phyloP scores from a whole-genome alignment of 2,888 invertebrate species.

The Polyploca ridens region DNA sequence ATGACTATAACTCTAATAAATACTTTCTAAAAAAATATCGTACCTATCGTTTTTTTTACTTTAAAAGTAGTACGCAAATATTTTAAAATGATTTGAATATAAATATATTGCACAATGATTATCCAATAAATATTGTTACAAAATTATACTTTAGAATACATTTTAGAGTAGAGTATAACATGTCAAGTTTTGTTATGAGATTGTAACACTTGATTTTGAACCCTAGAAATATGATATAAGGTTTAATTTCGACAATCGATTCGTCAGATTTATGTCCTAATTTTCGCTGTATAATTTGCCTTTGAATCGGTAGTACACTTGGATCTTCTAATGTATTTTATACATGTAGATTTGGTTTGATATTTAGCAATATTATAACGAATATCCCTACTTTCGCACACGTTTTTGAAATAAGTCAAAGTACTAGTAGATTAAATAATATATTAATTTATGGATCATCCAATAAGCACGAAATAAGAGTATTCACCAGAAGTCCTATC shows the following conservation, averaged over 20 bases:
- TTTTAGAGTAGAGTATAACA: not conserved
- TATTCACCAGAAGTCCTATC: not conserved
- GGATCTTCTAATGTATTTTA: too few species aligned
- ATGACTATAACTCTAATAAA: not conserved
- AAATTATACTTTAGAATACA: not conserved
- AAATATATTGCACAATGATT: constrained; percentile 5
- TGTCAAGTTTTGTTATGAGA: not conserved
- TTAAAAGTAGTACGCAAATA: not conserved
- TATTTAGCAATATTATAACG: too few species aligned
- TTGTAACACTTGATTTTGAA: too few species aligned
- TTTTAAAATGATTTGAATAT: not conserved
- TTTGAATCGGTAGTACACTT: too few species aligned
- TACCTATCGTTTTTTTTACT: not conserved
- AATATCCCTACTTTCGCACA: too few species aligned
- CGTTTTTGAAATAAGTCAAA: too few species aligned
- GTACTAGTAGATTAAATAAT: not conserved
- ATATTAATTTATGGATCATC: not conserved
- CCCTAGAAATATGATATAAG: too few species aligned
- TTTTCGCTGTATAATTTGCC: too few species aligned
- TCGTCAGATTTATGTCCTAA: too few species aligned
- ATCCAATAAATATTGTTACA: not conserved
- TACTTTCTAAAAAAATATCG: not conserved
- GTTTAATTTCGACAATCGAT: too few species aligned
- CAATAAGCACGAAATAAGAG: constrained; percentile 4
- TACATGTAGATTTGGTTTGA: too few species aligned